Evolutionary conservation across 2,888 invertebrate genomes (phyloP).

Genomic region (Andrena hattorfiana): DNA sequence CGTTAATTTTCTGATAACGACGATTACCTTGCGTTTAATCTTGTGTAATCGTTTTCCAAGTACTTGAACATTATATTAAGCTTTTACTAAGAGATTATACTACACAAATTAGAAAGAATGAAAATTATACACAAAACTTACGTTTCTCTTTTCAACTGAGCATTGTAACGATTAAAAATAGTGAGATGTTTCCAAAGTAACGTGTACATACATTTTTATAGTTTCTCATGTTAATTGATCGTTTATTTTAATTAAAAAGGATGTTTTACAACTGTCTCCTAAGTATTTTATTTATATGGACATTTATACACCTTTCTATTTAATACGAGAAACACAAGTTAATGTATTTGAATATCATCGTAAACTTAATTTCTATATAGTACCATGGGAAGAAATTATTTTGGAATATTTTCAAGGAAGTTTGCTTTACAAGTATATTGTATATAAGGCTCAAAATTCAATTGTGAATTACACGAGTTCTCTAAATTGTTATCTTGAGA

Average conservation of each 20-base stretch:
- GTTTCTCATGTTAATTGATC: conserved; percentile 38
- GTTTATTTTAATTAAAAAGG: conserved; percentile 38
- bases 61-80: not conserved
- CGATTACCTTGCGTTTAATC: conserved; percentile 39
- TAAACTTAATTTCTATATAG: conserved; percentile 37
- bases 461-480: conserved; percentile 5
- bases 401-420: conserved; percentile 13
- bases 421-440: conserved; percentile 15
- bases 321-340: conserved; percentile 57
- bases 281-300: conserved; percentile 54
- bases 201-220: conserved; percentile 40
- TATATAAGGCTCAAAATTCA: conserved; percentile 10
- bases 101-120: not conserved
- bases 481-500: not conserved
- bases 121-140: not conserved
- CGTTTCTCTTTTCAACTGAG: conserved; percentile 12
- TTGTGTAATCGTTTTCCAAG: conserved; percentile 13
- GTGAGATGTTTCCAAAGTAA: conserved; percentile 36
- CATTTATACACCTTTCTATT: conserved; percentile 60
- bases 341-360: conserved; percentile 55
- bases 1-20: conserved; percentile 50
- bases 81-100: conserved; percentile 4
- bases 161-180: conserved; percentile 11
- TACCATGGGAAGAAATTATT: conserved; percentile 7
- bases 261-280: conserved; percentile 47